Conservation (phyloP, 2,888 invertebrate species). For the Himalopsyche tibetana region DNA sequence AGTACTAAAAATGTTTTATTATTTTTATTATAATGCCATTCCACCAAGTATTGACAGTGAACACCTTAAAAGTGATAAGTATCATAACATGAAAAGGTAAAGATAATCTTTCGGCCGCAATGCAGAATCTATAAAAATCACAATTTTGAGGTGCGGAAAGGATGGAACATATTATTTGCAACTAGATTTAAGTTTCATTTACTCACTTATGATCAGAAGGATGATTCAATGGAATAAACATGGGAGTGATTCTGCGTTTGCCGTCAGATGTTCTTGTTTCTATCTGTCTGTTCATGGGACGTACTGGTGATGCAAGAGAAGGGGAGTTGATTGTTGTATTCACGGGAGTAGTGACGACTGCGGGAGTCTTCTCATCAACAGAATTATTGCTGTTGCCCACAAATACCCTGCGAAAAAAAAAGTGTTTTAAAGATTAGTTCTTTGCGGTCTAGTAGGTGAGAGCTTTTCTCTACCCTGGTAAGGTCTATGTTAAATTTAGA, state of each 20-base stretch:
- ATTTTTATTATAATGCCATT: too few species aligned
- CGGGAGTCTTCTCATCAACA: slow-evolving; percentile 48
- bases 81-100: too few species aligned
- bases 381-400: slow-evolving; percentile 46
- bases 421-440: neutral
- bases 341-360: slow-evolving; percentile 43
- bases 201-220: slow-evolving; percentile 80
- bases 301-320: slow-evolving; percentile 72
- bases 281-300: slow-evolving; percentile 91
- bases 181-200: neutral
- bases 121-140: too few species aligned
- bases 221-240: slow-evolving; percentile 88
- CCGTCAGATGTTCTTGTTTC: slow-evolving; percentile 97
- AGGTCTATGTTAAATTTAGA: too few species aligned
- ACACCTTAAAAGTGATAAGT: too few species aligned
- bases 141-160: too few species aligned
- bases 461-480: too few species aligned
- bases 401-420: neutral
- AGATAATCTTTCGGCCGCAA: too few species aligned
- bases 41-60: too few species aligned
- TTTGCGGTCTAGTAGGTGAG: too few species aligned
- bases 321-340: slow-evolving; percentile 45
- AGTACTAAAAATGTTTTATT: too few species aligned
- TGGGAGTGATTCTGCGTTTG: slow-evolving; percentile 95
- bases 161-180: too few species aligned